These are phyloP conservation scores for Sminthurides aquaticus DNA, from an alignment of 2,888 invertebrate genomes.

Conservation along the genomic window DNA sequence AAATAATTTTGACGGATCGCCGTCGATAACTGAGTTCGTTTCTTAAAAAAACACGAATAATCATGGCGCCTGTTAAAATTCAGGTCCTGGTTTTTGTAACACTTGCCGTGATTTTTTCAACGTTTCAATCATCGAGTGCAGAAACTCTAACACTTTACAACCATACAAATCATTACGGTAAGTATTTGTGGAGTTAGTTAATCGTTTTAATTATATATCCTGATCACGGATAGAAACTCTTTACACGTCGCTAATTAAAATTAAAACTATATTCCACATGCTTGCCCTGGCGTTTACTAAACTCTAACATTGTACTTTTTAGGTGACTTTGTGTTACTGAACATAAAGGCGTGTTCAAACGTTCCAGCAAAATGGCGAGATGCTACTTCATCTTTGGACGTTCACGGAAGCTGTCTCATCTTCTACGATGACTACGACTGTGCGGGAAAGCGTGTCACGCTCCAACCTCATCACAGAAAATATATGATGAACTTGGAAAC, in stretches of 20 bases:
- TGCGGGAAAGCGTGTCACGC: conserved; percentile 35
- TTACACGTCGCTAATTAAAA: too few relatives aligned
- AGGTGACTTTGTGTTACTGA: conserved; percentile 26
- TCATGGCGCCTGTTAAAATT: neutral
- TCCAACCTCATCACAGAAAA: conserved; percentile 41
- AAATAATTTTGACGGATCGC: neutral
- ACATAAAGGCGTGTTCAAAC: conserved; percentile 41
- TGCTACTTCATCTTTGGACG: conserved; percentile 30
- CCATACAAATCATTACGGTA: conserved; percentile 20
- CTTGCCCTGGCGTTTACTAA: too few relatives aligned
- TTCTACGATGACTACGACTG: conserved; percentile 40
- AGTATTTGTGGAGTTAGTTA: neutral
- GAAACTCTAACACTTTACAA: conserved; percentile 18
- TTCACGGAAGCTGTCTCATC: conserved; percentile 40
- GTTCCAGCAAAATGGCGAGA: conserved; percentile 38
- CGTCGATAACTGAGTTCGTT: neutral
- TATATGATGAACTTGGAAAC: conserved; percentile 41
- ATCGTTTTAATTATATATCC: neutral
- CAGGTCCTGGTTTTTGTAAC: neutral
- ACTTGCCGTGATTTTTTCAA: neutral
- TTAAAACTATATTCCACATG: too few relatives aligned
- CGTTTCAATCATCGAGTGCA: neutral
- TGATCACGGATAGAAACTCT: too few relatives aligned
- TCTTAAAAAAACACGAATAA: neutral
- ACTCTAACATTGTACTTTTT: neutral